These are phyloP conservation scores for Euzetes globulus DNA, from an alignment of 2,888 invertebrate species.

Conservation along the genomic window DNA sequence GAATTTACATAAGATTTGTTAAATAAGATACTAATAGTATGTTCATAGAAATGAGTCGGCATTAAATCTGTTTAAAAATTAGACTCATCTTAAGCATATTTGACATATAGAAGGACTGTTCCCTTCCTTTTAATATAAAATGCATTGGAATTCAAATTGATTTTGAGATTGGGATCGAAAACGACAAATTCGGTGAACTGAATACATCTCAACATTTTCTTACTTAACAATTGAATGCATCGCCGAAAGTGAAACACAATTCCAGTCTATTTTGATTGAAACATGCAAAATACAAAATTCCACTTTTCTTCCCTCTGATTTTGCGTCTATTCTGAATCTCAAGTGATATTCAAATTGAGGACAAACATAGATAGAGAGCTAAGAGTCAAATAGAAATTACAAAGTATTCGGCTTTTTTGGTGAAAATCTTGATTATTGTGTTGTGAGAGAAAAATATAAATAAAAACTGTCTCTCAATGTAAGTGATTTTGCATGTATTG, in stretches of 20 bases:
- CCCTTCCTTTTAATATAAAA: no score
- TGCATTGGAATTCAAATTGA: slow-evolving; percentile 4
- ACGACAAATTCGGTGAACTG: background rate
- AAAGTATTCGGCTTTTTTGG: background rate
- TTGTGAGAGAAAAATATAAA: background rate
- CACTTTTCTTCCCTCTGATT: background rate
- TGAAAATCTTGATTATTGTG: background rate
- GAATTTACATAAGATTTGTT: no score
- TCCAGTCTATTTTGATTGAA: background rate
- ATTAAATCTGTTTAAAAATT: no score
- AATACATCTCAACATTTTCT: background rate
- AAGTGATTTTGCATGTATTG: slow-evolving; percentile 24
- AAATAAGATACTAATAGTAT: no score
- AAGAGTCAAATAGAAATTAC: background rate
- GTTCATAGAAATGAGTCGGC: no score
- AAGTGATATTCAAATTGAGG: background rate
- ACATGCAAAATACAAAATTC: background rate
- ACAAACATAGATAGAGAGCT: background rate
- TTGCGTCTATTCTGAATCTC: background rate
- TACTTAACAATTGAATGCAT: background rate
- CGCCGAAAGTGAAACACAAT: background rate
- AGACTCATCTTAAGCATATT: no score
- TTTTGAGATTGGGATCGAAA: background rate
- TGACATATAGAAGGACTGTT: no score
- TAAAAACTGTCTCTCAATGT: background rate